Evolutionary conservation across 2,888 invertebrate species (phyloP), one percentile per base, ranked within the genome.

Genomic region (Chaitophorus viminalis): DNA sequence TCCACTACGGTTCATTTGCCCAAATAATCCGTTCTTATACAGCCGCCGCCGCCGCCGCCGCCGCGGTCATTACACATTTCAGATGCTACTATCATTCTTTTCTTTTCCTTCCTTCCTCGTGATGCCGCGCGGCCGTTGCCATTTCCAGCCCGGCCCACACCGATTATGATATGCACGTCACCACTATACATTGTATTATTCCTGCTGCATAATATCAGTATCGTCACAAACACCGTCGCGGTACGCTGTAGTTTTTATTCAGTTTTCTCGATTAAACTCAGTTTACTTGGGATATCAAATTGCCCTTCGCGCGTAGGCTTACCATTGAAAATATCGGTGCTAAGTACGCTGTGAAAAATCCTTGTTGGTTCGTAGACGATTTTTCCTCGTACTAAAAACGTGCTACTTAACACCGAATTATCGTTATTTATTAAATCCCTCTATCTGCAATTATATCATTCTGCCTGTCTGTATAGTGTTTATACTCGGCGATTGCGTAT

Each of bases 1-100:
- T 87, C 87, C 87, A 81, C 81, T 54, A n/a, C 87, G 87, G 87
- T 87, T 87, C 87, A 65, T 87, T 87, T 81, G 87, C 81, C 87
- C 79, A 87, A 87, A 87, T 74, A 72, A 81, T 87, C 81, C 79
- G 60, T 87, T 77, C 68, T 85, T 77, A 14, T 36, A 33, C 74
- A 18, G 14, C 46, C 76, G 75, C 39, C 75, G 76, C 75, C 39
- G 29, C 52, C n/a, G 70, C 70, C 46, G 1, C 29, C 65, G 76
- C 52, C 70, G 36, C 60, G 74, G 65, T 87, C 74, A 65, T 84
- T 84, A 84, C 31, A 86, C 60, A 81, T 54, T 36, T 36, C 74
- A 46, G 65, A 79, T 78, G 39, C 21, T 17, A 11, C 25, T 54
- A 74, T 65, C 18, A 33, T 72, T 70, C 18, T 68, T 70, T 11